phyloP scores from a whole-genome alignment of 2,113 vertebrate genomes.

The Nesoenas mayeri region DNA sequence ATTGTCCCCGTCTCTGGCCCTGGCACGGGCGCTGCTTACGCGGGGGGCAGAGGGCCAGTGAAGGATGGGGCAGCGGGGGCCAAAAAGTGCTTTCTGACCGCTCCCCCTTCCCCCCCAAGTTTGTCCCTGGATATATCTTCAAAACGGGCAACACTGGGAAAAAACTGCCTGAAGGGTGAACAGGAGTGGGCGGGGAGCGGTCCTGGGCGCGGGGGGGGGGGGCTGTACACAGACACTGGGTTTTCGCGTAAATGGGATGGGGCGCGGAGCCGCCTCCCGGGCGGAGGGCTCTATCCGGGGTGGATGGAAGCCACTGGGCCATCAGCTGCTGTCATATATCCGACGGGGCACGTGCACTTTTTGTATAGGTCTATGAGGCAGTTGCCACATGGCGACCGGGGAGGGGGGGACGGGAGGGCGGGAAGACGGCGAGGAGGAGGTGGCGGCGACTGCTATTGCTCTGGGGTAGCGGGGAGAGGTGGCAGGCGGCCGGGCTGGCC shows the following conservation, averaged over 20 bases:
- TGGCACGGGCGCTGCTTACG: neutral
- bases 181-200: neutral
- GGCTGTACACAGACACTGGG: neutral
- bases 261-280: neutral
- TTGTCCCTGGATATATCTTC: neutral
- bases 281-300: too few relatives aligned
- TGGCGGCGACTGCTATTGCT: neutral
- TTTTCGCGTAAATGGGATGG: neutral
- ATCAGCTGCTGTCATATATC: neutral
- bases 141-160: neutral
- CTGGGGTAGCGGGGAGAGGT: neutral
- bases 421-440: neutral
- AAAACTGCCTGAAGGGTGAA: neutral
- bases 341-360: neutral
- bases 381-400: neutral
- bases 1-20: neutral
- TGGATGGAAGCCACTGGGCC: neutral
- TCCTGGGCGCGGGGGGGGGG: neutral
- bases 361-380: neutral
- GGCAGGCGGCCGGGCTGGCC: neutral
- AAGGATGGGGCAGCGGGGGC: too few relatives aligned
- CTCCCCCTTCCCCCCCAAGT: neutral
- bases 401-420: neutral
- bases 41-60: too few relatives aligned
- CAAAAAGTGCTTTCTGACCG: neutral